Base-by-base conservation (phyloP, 2,113 vertebrate species). In the Tenebrosternarchus preto region DNA sequence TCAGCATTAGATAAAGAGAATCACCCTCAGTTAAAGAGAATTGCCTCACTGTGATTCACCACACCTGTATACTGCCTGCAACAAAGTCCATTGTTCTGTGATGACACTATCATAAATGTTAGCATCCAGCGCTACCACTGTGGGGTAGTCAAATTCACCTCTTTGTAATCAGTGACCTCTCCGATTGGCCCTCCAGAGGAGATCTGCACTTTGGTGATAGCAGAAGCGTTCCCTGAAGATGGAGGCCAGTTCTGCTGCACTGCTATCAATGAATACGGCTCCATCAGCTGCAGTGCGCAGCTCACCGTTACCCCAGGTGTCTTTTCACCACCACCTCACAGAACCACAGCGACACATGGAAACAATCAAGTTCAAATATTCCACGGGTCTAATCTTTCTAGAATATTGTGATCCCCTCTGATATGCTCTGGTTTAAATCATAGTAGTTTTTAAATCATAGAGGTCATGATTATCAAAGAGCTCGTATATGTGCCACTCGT, bases 191-290 rank as follows among this genome's bases (percentile, higher is more conserved):
- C 50, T 92, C 31, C 80, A 98, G 97, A 99, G 88, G 97, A 99
- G 93, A 99, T 99, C 88, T 99, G 98, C 83, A 99, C 97, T 4
- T 90, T 99, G 24, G 96, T 99, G 80, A 98, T 99, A 6, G 95
- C 98, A 0, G 98, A 99, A 91, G 95, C 95, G 5, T 98, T 99
- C 84, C 96, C 96, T 33, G 97, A 99, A 91, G 97, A 99, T 15
- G 95, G 96, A 2, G 98, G 98, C 36, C 87, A 92, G 79, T 98
- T 99, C 86, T 94, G 91, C 3, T 99, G 98, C 88, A 93, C 87
- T 0, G 96, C 95, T 16, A 93, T 91, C 77, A 99, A 98, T 78
- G 89, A 93, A 0, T 91, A 92, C 0, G 98, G 97, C 56, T 95
- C 93, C 0, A 88, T 92, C n/a, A 94, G 91, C 80, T 96, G 95